Base-by-base conservation (phyloP, 1,140 invertebrate genomes). In the Polypedilum pembai region DNA sequence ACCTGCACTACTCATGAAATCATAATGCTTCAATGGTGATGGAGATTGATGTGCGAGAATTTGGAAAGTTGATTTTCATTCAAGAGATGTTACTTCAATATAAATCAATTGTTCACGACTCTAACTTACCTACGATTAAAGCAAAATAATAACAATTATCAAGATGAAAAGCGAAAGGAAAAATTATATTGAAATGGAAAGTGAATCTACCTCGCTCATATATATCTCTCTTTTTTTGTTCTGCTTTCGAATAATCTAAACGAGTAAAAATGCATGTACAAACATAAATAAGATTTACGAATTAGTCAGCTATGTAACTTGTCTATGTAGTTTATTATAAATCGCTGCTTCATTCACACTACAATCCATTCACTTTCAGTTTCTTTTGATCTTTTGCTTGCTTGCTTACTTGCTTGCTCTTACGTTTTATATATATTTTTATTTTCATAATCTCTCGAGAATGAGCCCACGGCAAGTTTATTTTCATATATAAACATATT, bases 171-270 rank as follows among this genome's bases (percentile, higher is more conserved):
- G 65, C 17, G 20, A 69, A 69, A 69, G 65, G 20, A 69, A 69
- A 20, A 20, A 69, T 69, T 20, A 2, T 10, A 69, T 20, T 69
- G 65, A 69, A 69, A 21, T 69, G 65, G 18, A 69, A 69, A 20
- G 65, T 21, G 65, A 18, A 21, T 18, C 17, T 69, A 20, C 17
- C 17, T 10, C n/a, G n/a, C n/a, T n/a, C n/a, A n/a, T n/a, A n/a
- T n/a, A n/a, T n/a, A n/a, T n/a, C n/a, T n/a, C n/a, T n/a, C n/a
- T n/a, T n/a, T 21, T 69, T 69, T 20, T n/a, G 65, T 69, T 69
- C 65, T 69, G 20, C 65, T 69, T 69, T 69, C 65, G 20, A 69
- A 69, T 33, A 33, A 33, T 69, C 65, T 69, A 69, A 69, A 56
- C 45, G 45, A 15, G 45, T 15, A n/a, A 15, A n/a, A 18, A 3